Evolutionary conservation across 1,140 invertebrate genomes (phyloP), one percentile per base, ranked within the genome.

Genomic region (Drosophila prosaltans): DNA sequence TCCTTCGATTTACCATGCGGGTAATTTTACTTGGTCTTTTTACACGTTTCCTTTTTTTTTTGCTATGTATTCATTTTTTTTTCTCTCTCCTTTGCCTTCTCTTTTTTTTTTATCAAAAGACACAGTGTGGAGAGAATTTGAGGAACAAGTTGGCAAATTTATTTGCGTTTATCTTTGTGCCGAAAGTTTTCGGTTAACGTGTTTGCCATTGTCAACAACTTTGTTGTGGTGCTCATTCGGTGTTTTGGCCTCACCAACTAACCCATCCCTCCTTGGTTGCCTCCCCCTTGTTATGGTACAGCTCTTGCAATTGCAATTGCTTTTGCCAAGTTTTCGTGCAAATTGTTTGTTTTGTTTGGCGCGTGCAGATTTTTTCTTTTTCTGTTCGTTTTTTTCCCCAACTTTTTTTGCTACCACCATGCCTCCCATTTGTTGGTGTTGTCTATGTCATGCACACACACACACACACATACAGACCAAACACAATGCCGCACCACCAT

Each of bases 341-440:
- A 88, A 89, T 83, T 88, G 83, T 88, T 88, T 88, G 83, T 89
- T 89, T 88, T 88, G 84, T 89, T 88, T 81, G 84, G 80, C 77
- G 83, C 84, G 76, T 88, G 83, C 84, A 89, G 58, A 78, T 82
- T 81, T 80, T 83, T 39, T 32, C 16, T 16, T 16, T 16, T 16
- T 16, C 16, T 16, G 16, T 16, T 64, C 9, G 32, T 30, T 43
- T 63, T 60, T 69, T 62, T 48, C 21, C 2, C 9, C 21, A 51
- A 51, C 45, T 16, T n/a, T n/a, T n/a, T 65, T 67, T 72, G 41
- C 24, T 69, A 51, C 32, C 32, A 36, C 32, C 32, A 36, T 36
- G 32, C 32, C 32, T 74, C 57, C 21, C 24, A 60, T 72, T 72
- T 67, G 45, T 54, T 55, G 55, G 45, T 39, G n/a, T 74, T 67